phyloP scores from a whole-genome alignment of 2,797 vertebrate species.

The Pelobates cultripes region DNA sequence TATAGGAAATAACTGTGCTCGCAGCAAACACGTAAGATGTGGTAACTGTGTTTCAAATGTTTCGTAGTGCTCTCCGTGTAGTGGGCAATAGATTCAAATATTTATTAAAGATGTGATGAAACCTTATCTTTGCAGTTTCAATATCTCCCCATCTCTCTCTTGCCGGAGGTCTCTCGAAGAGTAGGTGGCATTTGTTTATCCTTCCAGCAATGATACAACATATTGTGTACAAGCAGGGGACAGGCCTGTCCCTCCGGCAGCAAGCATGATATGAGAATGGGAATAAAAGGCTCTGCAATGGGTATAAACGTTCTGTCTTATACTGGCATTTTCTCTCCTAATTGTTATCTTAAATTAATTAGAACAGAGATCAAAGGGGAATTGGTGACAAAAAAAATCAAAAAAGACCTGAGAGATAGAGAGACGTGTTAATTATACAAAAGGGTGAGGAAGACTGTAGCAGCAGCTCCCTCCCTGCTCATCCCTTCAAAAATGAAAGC shows the following conservation, averaged over 20 bases:
- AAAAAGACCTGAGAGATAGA: conserved; percentile 43
- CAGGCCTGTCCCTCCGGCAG: conserved; percentile 17
- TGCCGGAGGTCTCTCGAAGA: not conserved
- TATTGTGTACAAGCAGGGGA: not conserved
- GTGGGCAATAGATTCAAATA: no score
- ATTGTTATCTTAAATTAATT: conserved; percentile 56
- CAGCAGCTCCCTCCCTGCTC: conserved; percentile 6
- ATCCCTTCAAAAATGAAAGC: conserved; percentile 39
- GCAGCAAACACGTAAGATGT: no score
- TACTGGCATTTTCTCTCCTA: conserved; percentile 37
- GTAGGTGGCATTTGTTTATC: conserved; percentile 20
- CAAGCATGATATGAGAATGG: not conserved
- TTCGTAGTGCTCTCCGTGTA: no score
- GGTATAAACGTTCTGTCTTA: not conserved
- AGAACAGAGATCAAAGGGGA: conserved; percentile 48
- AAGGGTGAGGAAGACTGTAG: conserved; percentile 20
- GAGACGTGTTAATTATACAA: conserved; percentile 54
- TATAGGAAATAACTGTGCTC: no score
- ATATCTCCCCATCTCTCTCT: no score
- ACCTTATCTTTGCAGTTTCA: no score
- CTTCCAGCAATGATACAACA: not conserved
- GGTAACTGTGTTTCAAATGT: no score
- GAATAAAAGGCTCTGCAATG: not conserved
- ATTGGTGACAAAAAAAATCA: conserved; percentile 45
- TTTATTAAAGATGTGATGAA: no score